Base-by-base conservation (phyloP, 2,113 vertebrate genomes). In the Myotis brandtii region DNA sequence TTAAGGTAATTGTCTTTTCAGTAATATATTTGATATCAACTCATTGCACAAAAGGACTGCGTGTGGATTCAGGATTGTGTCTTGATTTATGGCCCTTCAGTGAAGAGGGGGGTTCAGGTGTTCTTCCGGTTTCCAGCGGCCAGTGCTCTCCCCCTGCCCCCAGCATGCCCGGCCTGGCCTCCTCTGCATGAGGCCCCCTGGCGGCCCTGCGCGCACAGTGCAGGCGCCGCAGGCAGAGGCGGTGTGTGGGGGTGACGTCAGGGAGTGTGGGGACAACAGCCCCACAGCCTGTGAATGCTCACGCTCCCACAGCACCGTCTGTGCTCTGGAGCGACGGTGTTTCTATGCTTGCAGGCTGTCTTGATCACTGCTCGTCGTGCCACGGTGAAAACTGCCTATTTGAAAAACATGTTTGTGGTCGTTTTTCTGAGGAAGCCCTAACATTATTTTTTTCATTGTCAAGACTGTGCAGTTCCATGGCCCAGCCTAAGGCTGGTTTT, bases 1-100 rank as follows among this genome's bases (percentile, higher is more conserved):
- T 93, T 90, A 97, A 95, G 96, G 91, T 95, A 93, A 95, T 97
- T 91, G 77, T 93, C 94, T 96, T 87, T 59, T 94, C 43, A 23
- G 79, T 82, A 92, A 96, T 89, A 43, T 75, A 93, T 97, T 96
- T 97, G 66, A 91, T 92, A 94, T 95, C 83, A 97, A 93, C 91
- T 91, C 85, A 98, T 66, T 96, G 34, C 83, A 96, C 94, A 91
- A 95, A 95, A 96, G 73, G 83, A 92, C 96, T 96, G 89, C 86
- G 81, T 95, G 86, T 79, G 86, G 92, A 91, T 93, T 94, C 48
- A 43, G 90, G 54, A 95, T 94, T 91, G 56, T 92, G 25, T 86
- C 93, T 82, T 85, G 96, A 97, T 98, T 97, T 97, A 96, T 97
- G 64, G 90, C 73, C 91, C 96, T 95, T 89, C 95, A 96, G 91